These are phyloP conservation scores for Sebastes matsubarae DNA, from an alignment of 2,797 vertebrate genomes.

Conservation along the genomic window DNA sequence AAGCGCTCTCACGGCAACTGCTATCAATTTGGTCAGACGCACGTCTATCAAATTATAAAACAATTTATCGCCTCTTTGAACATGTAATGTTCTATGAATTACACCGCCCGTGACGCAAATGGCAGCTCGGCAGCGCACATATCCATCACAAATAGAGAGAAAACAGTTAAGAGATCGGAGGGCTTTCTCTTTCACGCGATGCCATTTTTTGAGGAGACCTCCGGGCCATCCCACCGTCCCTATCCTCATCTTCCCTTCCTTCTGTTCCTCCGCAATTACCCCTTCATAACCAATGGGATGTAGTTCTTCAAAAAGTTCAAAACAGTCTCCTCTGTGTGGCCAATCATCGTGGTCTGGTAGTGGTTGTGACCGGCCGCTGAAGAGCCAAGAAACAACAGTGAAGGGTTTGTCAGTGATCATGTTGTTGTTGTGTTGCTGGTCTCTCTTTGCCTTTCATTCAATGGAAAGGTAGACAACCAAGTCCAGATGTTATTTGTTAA, in stretches of 20 bases:
- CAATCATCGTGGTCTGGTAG: conserved; percentile 57
- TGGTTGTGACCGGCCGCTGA: conserved; percentile 57
- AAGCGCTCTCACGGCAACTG: conserved; percentile 46
- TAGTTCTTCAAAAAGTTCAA: conserved; percentile 25
- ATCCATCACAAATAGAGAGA: conserved; percentile 50
- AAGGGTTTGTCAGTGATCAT: conserved; percentile 58
- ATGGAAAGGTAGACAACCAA: conserved; percentile 67
- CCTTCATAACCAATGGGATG: conserved; percentile 32
- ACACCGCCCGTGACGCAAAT: conserved; percentile 67
- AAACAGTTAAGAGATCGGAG: conserved; percentile 48
- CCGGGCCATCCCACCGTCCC: conserved; percentile 18
- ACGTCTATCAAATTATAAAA: conserved; percentile 57
- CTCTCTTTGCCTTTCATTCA: conserved; percentile 66
- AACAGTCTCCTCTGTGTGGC: conserved; percentile 54
- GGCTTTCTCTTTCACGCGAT: not conserved
- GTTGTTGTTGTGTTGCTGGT: conserved; percentile 74
- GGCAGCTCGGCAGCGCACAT: conserved; percentile 28
- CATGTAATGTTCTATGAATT: conserved; percentile 53
- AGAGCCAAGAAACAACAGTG: conserved; percentile 72
- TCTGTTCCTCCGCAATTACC: conserved; percentile 43
- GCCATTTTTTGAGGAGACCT: conserved; percentile 38
- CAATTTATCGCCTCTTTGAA: conserved; percentile 49
- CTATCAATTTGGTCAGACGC: conserved; percentile 47
- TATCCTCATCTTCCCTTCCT: conserved; percentile 6
- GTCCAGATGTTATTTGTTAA: conserved; percentile 82